Percentiles rank a stretch among this genome's conserved stretches.
These are phyloP conservation scores for Chiloscyllium plagiosum DNA, from an alignment of 2,113 vertebrate species.

Conservation along the genomic window DNA sequence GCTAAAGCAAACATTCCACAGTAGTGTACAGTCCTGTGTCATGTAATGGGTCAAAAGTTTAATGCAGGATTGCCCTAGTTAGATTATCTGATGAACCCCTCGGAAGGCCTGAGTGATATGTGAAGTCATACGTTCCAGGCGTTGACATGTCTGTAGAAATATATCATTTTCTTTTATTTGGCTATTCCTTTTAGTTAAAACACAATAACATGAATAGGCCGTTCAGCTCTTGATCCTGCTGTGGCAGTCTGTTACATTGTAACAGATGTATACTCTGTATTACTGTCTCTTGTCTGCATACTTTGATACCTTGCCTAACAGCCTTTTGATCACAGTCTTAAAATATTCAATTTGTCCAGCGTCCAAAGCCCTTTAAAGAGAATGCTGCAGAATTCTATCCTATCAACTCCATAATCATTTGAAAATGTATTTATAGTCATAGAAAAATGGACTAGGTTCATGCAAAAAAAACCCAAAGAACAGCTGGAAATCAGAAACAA, in stretches of 20 bases:
- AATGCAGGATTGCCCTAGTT: background rate
- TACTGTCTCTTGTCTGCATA: background rate
- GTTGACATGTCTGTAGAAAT: background rate
- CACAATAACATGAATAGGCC: background rate
- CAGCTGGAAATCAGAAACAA: no score
- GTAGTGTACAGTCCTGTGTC: background rate
- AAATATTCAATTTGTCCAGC: background rate
- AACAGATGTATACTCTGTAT: background rate
- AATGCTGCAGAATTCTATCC: background rate
- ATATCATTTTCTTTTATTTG: background rate
- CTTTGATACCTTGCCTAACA: background rate
- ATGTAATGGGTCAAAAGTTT: background rate
- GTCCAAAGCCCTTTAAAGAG: background rate
- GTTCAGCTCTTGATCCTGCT: background rate
- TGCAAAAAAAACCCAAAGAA: background rate
- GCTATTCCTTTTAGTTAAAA: background rate
- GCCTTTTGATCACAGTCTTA: background rate
- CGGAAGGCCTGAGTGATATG: background rate
- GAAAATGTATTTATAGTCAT: background rate
- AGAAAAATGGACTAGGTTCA: background rate
- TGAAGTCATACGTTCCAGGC: background rate
- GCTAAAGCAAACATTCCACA: slow-evolving; percentile 4
- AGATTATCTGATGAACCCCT: background rate
- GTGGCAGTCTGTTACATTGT: background rate
- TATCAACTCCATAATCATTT: background rate